Base-by-base conservation (phyloP, 2,113 vertebrate genomes). In the Collichthys lucidus region DNA sequence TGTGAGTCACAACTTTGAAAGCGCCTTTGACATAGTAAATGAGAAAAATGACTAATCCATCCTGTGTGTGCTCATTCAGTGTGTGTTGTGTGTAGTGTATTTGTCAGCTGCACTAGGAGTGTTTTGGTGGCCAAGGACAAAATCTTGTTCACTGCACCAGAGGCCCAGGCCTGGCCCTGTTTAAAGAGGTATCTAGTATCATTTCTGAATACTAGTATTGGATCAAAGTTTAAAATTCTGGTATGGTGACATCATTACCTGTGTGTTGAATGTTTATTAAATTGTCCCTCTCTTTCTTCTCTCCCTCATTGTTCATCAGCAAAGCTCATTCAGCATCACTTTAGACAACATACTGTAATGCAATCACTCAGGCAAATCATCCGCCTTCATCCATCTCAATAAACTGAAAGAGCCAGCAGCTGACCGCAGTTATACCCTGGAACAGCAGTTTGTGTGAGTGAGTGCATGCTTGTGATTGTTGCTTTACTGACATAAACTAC, bases 331-430 rank as follows among this genome's bases (percentile, higher is more conserved):
- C 67, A 53, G 72, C 55, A 22, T 80, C 63, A 68, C 68, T 82
- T 73, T 29, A 65, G 62, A 78, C 42, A n/a, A 73, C 65, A 55
- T 82, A 26, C 26, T 26, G 26, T 26, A 76, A 84, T 74, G 72
- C 70, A 86, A 84, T 88, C 77, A 79, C 22, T 40, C 24, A 22
- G 77, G 57, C 16, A 87, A 83, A 80, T 88, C 62, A 40, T 70
- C 62, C 42, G 64, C 50, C 74, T 81, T 74, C 60, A 81, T 86
- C 65, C 16, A 42, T 80, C 71, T 86, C 71, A 56, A 67, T 80
- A 52, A 44, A 44, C 55, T 47, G n/a, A 66, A 73, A 53, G 76
- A 86, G 73, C 61, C 15, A 76, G 56, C 49, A 56, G 47, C 59
- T 53, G 65, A 84, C 56, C 31, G 14, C 60, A 73, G 76, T 19